Evolutionary conservation across 2,797 vertebrate genomes (phyloP), one percentile per base, ranked within the genome.

Genomic region (Glossophaga mutica): DNA sequence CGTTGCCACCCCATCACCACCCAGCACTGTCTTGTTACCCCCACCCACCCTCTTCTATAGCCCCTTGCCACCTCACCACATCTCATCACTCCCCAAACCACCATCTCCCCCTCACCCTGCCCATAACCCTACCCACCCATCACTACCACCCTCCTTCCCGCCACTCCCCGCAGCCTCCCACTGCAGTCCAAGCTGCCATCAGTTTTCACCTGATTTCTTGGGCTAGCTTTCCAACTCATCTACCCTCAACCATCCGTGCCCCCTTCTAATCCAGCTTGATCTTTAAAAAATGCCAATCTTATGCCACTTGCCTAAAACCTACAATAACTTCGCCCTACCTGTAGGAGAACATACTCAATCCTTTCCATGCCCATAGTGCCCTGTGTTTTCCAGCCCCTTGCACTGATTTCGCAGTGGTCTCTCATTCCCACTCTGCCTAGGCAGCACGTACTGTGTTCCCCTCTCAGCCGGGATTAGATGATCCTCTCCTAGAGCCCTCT

Each of bases 211-310:
- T 7, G 2, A 48, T 42, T 76, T 9, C 1, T 16, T 32, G 46
- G 19, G 21, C 39, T 6, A n/a, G 29, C 24, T 83, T 86, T 62
- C 76, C 29, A 37, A 44, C 24, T 59, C 57, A 0, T 3, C 48
- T 18, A 50, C 14, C 24, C 10, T 86, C 76, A 81, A 14, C 57
- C 14, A 22, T 52, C 18, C 21, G 52, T 12, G 44, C n/a, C 37
- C 68, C n/a, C 65, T 48, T 76, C 71, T 21, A 34, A 71, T 44
- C 24, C 87, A 57, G n/a, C 46, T 26, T 59, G 50, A 84, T 26
- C 48, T 96, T 95, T 84, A 22, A 74, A 67, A 87, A 84, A 71
- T 42, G 65, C 59, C 42, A 42, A 10, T 50, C 2, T 50, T 52
- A 71, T 6, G 6, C 29, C 77, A 39, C 44, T n/a, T 79, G 76